A percentile compares a stretch with the other conserved stretches of the same genome.
These are phyloP conservation scores for Thunnus maccoyii DNA, from an alignment of 2,113 vertebrate genomes.

Conservation along the genomic window DNA sequence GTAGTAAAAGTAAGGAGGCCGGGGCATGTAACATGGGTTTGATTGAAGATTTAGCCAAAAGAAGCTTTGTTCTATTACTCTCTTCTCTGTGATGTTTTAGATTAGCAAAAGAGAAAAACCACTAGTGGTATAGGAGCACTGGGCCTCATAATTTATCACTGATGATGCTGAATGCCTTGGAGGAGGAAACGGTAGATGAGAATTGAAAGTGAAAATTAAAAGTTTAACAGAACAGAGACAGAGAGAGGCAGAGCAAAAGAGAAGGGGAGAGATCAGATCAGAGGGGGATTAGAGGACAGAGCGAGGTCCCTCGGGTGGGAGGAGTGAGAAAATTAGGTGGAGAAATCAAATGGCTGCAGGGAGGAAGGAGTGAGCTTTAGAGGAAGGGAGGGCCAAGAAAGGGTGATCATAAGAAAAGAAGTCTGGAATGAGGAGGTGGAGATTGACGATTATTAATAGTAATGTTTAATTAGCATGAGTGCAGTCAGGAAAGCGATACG, in stretches of 20 bases:
- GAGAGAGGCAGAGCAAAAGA: slow-evolving; percentile 1
- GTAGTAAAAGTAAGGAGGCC: no score
- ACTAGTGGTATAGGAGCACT: slow-evolving; percentile 1
- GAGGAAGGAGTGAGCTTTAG: slow-evolving; percentile 5
- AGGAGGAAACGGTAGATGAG: slow-evolving; percentile 28
- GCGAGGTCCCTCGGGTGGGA: slow-evolving; percentile 39
- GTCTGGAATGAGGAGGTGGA: slow-evolving; percentile 22
- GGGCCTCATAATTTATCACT: slow-evolving; percentile 43
- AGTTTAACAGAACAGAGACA: slow-evolving; percentile 39
- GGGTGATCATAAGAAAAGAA: slow-evolving; percentile 39
- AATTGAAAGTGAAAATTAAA: slow-evolving; percentile 62
- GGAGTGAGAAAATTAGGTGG: slow-evolving; percentile 49
- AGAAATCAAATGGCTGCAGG: slow-evolving; percentile 40
- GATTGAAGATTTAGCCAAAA: not conserved
- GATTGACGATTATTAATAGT: slow-evolving; percentile 65
- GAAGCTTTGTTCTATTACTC: not conserved
- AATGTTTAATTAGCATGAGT: slow-evolving; percentile 64
- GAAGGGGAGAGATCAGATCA: slow-evolving; percentile 23
- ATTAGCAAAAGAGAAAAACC: not conserved
- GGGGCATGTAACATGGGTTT: not conserved
- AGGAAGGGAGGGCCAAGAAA: slow-evolving; percentile 15
- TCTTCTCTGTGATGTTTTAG: not conserved
- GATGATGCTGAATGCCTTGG: slow-evolving; percentile 41
- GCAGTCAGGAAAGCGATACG: slow-evolving; percentile 39
- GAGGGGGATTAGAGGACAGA: slow-evolving; percentile 45